These are phyloP conservation scores for Artibeus lituratus DNA, from an alignment of 2,797 vertebrate species.

Conservation along the genomic window DNA sequence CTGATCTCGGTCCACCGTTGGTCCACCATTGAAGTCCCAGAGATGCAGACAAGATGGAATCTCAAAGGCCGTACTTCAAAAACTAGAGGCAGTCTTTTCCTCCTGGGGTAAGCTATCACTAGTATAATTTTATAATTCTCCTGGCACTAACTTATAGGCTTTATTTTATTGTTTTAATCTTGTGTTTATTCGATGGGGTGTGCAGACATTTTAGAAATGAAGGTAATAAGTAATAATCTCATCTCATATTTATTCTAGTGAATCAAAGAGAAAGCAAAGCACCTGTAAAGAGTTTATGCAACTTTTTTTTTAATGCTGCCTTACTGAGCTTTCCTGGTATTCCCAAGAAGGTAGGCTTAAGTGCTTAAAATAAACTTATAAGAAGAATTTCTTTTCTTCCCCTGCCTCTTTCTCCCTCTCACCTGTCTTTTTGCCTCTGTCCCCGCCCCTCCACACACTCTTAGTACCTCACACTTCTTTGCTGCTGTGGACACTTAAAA, in stretches of 20 bases:
- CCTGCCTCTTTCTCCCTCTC: background rate
- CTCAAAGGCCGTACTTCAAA: background rate
- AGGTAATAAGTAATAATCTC: background rate
- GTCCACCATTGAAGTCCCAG: background rate
- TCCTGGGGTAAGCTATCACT: background rate
- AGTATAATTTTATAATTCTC: background rate
- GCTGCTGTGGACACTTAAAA: background rate
- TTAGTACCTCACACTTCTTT: background rate
- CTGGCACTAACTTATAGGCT: background rate
- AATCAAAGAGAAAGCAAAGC: background rate
- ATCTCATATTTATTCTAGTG: background rate
- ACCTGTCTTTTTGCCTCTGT: background rate
- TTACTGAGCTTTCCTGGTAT: background rate
- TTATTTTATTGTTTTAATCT: background rate
- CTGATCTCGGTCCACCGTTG: background rate
- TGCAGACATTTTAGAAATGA: background rate
- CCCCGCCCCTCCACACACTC: too few species aligned
- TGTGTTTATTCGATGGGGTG: background rate
- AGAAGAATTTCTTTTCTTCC: background rate
- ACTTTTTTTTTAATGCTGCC: background rate
- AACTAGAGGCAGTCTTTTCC: background rate
- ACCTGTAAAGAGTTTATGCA: background rate
- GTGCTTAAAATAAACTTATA: background rate
- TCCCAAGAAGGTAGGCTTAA: background rate
- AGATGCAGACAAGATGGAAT: background rate